Evolutionary conservation across 2,797 vertebrate genomes (phyloP), one percentile per base, ranked within the genome.

Genomic region (Sebastes itinus): DNA sequence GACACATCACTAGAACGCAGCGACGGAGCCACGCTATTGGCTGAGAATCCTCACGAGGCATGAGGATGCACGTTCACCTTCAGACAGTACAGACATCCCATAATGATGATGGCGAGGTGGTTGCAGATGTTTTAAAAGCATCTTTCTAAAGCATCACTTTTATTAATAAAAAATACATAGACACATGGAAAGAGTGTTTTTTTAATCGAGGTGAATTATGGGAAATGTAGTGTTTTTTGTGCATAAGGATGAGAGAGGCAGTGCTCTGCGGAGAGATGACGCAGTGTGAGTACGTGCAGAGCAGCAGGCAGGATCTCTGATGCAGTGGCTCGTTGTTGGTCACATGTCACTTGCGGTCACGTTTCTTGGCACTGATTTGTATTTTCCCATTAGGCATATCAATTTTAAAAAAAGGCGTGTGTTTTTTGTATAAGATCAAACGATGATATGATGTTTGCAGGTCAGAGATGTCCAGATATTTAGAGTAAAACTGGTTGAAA

Each of bases 211-310:
- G 25, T 4, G 14, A 13, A 61, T 78, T 54, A 0, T 69, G 79
- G 71, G 64, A 74, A 76, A 27, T 77, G 59, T 27, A 61, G 66
- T 66, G 2, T 23, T n/a, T 18, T 33, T 49, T 16, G 32, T 25
- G 25, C 1, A 6, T 14, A 25, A 12, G 27, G 3, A 46, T 27
- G n/a, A 56, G 35, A n/a, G 23, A 46, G 25, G 38, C 42, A 54
- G 59, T 38, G 2, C 42, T 46, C 32, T 83, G 68, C 64, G 61
- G 72, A 79, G 71, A 80, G 70, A 78, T 93, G 93, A 92, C 93
- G 93, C 93, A 93, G 49, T 69, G 64, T 79, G 95, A 79, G 90
- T 94, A 96, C 95, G 95, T 96, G 95, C 94, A 61, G 89, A 54
- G 67, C 42, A 64, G 89, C 95, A 95, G 86, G 89, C 87, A 88